phyloP scores from a whole-genome alignment of 1,140 invertebrate species.

The Drepana arcuata region DNA sequence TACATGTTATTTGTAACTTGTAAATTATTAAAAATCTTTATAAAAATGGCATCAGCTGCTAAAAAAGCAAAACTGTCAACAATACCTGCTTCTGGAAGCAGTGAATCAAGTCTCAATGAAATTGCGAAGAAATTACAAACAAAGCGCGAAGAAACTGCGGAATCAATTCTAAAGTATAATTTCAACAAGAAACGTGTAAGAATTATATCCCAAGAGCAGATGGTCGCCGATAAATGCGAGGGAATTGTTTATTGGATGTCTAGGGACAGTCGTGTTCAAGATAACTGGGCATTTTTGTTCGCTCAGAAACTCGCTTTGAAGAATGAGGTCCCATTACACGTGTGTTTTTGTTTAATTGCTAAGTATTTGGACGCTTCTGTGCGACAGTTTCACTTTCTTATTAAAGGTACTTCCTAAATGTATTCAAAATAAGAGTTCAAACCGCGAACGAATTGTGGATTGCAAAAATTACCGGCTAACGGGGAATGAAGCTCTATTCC shows the following conservation, averaged over 20 bases:
- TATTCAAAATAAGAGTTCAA: no score
- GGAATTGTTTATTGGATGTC: constrained; percentile 93
- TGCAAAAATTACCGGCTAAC: no score
- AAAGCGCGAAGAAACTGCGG: constrained; percentile 66
- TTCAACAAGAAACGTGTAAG: constrained; percentile 87
- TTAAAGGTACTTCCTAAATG: constrained; percentile 75
- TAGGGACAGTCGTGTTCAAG: constrained; percentile 88
- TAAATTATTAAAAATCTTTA: constrained; percentile 9
- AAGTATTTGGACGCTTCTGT: constrained; percentile 88
- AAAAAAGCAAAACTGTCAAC: constrained; percentile 48
- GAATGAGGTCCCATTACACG: constrained; percentile 84
- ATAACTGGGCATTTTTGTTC: constrained; percentile 93
- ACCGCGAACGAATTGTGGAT: no score
- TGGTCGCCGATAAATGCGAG: constrained; percentile 76
- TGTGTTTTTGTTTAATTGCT: constrained; percentile 87
- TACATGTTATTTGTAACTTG: background rate
- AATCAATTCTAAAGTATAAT: constrained; percentile 78
- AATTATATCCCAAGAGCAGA: constrained; percentile 77
- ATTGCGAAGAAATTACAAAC: constrained; percentile 55
- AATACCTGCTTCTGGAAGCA: constrained; percentile 16
- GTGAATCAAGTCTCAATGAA: constrained; percentile 24
- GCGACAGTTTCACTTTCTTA: constrained; percentile 86
- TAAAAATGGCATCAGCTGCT: constrained; percentile 45
- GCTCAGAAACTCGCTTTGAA: constrained; percentile 90
- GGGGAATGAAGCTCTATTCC: no score